These are phyloP conservation scores for Palythoa caribaeorum DNA, from an alignment of 92 coral and sea anemone species.

Conservation along the genomic window DNA sequence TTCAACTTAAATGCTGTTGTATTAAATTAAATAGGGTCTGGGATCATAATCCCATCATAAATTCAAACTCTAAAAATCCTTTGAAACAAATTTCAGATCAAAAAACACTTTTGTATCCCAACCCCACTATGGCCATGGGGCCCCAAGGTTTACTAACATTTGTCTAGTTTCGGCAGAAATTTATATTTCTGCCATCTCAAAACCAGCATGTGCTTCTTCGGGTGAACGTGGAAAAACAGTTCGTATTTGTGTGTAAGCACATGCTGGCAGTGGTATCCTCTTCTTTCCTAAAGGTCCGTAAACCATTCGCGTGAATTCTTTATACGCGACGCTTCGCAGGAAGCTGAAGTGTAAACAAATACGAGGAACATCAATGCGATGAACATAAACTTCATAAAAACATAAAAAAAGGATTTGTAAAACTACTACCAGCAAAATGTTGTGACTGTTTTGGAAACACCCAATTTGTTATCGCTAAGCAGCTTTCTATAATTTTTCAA, in stretches of 20 bases:
- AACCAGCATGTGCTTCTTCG: constrained; percentile 32
- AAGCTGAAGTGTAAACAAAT: neutral
- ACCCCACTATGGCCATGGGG: neutral
- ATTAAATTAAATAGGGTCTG: neutral
- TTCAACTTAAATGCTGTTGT: neutral
- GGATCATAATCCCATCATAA: neutral
- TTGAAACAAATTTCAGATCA: neutral
- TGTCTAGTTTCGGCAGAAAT: too few species aligned
- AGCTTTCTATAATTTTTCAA: neutral
- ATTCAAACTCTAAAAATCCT: neutral
- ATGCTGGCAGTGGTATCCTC: constrained; percentile 47
- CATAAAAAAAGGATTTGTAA: neutral
- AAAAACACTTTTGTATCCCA: neutral
- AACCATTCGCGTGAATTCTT: constrained; percentile 35
- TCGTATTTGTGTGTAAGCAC: constrained; percentile 20
- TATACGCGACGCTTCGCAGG: neutral
- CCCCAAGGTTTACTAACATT: too few species aligned
- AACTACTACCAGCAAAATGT: neutral
- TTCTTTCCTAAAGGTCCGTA: constrained; percentile 33
- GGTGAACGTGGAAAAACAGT: constrained; percentile 30
- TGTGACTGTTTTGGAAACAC: constrained; percentile 1
- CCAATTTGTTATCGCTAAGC: constrained; percentile 10
- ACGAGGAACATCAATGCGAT: constrained; percentile 5
- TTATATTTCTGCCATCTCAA: constrained; percentile 29
- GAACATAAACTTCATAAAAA: neutral